A percentile compares a stretch with the other conserved stretches of the same genome.
Conservation (phyloP, 30 jellyfish, hydroid and myxozoan species). For the Aurelia sp. region DNA sequence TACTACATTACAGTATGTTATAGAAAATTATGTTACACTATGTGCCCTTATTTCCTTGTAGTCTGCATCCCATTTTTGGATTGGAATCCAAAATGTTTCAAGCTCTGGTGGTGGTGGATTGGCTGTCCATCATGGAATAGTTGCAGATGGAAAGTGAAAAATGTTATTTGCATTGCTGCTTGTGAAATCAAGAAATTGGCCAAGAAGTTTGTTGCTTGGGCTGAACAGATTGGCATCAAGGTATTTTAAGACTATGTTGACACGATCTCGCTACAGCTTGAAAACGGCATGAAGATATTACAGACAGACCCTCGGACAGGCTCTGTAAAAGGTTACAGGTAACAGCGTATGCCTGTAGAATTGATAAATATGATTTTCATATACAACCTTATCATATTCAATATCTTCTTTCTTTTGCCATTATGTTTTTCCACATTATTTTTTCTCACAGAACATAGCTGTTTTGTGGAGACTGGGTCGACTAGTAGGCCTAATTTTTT, state of each 20-base stretch:
- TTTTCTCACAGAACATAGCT: too few relatives aligned
- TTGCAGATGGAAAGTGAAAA: constrained; percentile 63
- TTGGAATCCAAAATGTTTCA: constrained; percentile 64
- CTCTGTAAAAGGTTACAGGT: too few relatives aligned
- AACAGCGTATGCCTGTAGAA: neutral
- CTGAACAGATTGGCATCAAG: constrained; percentile 69
- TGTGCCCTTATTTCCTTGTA: neutral
- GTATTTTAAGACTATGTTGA: neutral
- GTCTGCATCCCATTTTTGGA: constrained; percentile 79
- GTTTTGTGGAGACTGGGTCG: too few relatives aligned
- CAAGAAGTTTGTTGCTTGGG: constrained; percentile 72
- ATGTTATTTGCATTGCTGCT: constrained; percentile 80
- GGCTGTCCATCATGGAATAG: constrained; percentile 79
- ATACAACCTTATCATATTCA: too few relatives aligned
- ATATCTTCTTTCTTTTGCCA: too few relatives aligned
- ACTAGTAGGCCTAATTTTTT: too few relatives aligned
- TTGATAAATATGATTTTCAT: neutral
- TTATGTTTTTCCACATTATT: too few relatives aligned
- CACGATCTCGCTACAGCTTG: too few relatives aligned
- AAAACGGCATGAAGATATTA: too few relatives aligned
- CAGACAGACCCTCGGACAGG: too few relatives aligned
- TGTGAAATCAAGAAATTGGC: constrained; percentile 75
- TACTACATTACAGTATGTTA: too few relatives aligned
- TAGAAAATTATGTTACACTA: too few relatives aligned
- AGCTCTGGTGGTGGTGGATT: constrained; percentile 73